Evolutionary conservation across 2,888 invertebrate genomes (phyloP).

Genomic region (Diarsia dahlii): DNA sequence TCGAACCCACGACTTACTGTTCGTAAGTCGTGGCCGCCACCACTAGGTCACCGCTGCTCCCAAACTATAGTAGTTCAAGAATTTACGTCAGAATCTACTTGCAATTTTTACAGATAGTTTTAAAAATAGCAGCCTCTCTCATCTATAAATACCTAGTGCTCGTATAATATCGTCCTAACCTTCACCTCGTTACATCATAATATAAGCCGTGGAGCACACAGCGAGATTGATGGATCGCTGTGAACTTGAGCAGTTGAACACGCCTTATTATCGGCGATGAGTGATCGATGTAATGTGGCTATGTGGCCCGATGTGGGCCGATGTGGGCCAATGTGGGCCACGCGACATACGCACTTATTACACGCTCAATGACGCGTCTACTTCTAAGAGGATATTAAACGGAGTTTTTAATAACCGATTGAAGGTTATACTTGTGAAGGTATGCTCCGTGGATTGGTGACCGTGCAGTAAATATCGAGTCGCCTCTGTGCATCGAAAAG

Average conservation of each 20-base stretch:
- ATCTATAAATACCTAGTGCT: background rate
- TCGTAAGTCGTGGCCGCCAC: no score
- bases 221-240: constrained; percentile 43
- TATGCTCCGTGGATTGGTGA: background rate
- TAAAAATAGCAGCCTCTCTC: background rate
- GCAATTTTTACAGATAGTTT: background rate
- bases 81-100: background rate
- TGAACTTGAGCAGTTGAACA: constrained; percentile 37
- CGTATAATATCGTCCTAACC: constrained; percentile 5
- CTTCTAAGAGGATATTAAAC: background rate
- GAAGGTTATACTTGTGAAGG: background rate
- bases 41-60: no score
- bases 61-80: no score
- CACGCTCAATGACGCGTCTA: constrained; percentile 4
- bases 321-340: constrained; percentile 16
- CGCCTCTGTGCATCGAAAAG: background rate
- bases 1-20: no score
- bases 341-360: constrained; percentile 27
- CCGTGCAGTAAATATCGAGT: background rate
- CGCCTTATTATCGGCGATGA: constrained; percentile 30
- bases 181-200: constrained; percentile 2
- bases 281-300: constrained; percentile 37
- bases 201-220: constrained; percentile 11
- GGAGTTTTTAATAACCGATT: background rate
- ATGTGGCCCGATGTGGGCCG: constrained; percentile 29